Evolutionary conservation across 2,888 invertebrate genomes (phyloP), one percentile per base, ranked within the genome.

Genomic region (Zaprionus obscuricornis): DNA sequence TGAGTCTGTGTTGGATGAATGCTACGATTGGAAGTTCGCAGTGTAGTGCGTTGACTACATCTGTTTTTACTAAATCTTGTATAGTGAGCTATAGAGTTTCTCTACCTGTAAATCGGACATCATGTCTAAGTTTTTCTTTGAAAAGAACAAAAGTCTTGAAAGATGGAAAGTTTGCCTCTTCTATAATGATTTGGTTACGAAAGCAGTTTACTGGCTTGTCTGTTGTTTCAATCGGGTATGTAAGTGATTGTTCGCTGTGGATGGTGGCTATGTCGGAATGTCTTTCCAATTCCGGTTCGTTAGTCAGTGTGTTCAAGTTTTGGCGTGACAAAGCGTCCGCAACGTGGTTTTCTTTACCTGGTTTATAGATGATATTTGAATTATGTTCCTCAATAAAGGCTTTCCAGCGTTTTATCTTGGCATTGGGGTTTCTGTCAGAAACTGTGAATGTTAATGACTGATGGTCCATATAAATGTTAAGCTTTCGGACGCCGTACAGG

Each of bases 181-280:
- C 60, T 3, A 72, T 27, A 14, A 74, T 11, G 7, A 71, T 66
- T 26, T 71, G 63, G 8, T 75, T 71, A 42, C 47, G 37, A 14
- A 66, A 77, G 18, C 69, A 66, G 27, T 74, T 75, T 6, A 69
- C 11, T 2, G 70, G 72, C 5, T 66, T 73, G 1, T 68, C 60
- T 8, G 54, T 64, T 14, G 67, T 63, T 6, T 69, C 62, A 2
- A 68, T 55, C 0, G 62, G 65, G 27, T 66, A 65, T 1, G 69
- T 64, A 5, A 69, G 29, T 7, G 67, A 65, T n/a, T 26, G 26
- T 14, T 67, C 57, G 16, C 66, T 70, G 29, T 66, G 43, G 2
- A 52, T 24, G 3, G 63, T 63, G 2, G 51, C 50, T 1, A 46
- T 11, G 7, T 46, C 50, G 0, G 46, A 55, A 6, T 36, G 31